These are phyloP conservation scores for Emydura subglobosa DNA, from an alignment of 2,113 vertebrate genomes.

Conservation along the genomic window DNA sequence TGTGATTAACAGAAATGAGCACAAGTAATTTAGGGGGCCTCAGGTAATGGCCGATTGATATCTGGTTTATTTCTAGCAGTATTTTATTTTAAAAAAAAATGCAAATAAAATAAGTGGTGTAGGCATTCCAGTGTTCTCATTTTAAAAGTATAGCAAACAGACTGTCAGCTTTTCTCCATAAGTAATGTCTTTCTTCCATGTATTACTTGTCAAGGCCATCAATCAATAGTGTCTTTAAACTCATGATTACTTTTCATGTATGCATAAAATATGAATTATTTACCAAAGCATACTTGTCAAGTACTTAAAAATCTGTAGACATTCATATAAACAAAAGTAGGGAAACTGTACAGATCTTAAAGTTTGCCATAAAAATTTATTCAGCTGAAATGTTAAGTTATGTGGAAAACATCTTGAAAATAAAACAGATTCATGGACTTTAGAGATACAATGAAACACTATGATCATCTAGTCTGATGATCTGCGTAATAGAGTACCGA, in stretches of 20 bases:
- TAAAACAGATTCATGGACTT: neutral
- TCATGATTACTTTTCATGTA: constrained; percentile 6
- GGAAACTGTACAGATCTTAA: neutral
- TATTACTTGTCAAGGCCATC: constrained; percentile 6
- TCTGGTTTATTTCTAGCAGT: neutral
- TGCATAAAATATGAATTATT: constrained; percentile 42
- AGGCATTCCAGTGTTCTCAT: neutral
- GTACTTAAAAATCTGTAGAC: constrained; percentile 38
- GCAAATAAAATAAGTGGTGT: neutral
- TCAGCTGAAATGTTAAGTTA: neutral
- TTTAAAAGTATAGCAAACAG: neutral
- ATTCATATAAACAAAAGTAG: neutral
- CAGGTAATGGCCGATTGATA: neutral
- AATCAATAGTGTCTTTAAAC: constrained; percentile 16
- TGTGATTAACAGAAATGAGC: neutral
- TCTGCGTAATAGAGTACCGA: neutral
- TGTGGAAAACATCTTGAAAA: neutral
- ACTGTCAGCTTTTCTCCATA: neutral
- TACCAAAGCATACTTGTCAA: constrained; percentile 5
- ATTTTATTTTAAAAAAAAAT: neutral
- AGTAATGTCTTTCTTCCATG: neutral
- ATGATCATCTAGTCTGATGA: neutral
- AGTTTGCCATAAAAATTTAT: neutral
- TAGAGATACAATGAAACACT: neutral
- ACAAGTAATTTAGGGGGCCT: neutral